These are phyloP conservation scores for Zaprionus ghesquierei DNA, from an alignment of 1,140 invertebrate genomes.

Conservation along the genomic window DNA sequence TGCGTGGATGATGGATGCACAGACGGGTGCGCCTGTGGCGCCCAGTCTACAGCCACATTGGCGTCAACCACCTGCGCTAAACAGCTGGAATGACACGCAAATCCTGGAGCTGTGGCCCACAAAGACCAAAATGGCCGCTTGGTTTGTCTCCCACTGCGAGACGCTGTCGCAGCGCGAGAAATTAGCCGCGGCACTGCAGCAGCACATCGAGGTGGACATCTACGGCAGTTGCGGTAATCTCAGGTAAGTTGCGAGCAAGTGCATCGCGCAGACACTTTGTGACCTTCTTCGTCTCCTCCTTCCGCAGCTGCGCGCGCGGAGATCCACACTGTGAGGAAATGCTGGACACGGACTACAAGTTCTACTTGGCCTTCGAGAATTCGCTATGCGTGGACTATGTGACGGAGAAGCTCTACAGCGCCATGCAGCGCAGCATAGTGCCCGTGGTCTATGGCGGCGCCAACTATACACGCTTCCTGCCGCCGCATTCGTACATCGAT, in stretches of 20 bases:
- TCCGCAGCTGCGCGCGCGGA: conserved; percentile 65
- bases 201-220: conserved; percentile 86
- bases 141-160: conserved; percentile 86
- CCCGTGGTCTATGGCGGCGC: conserved; percentile 85
- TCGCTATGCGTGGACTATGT: conserved; percentile 84
- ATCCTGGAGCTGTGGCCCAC: conserved; percentile 68
- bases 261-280: not conserved
- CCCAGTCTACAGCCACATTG: conserved; percentile 46
- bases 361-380: conserved; percentile 87
- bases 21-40: conserved; percentile 57
- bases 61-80: conserved; percentile 25
- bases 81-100: conserved; percentile 47
- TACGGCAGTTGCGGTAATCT: conserved; percentile 85
- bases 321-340: conserved; percentile 81
- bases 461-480: conserved; percentile 84
- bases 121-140: conserved; percentile 84
- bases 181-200: conserved; percentile 84
- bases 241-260: conserved; percentile 44
- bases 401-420: conserved; percentile 85
- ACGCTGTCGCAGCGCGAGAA: conserved; percentile 84
- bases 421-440: conserved; percentile 82
- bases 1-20: conserved; percentile 79
- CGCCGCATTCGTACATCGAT: conserved; percentile 86
- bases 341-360: conserved; percentile 84
- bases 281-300: not conserved